Conservation (phyloP, 1,140 invertebrate genomes). For the Tetramorium alpestre region DNA sequence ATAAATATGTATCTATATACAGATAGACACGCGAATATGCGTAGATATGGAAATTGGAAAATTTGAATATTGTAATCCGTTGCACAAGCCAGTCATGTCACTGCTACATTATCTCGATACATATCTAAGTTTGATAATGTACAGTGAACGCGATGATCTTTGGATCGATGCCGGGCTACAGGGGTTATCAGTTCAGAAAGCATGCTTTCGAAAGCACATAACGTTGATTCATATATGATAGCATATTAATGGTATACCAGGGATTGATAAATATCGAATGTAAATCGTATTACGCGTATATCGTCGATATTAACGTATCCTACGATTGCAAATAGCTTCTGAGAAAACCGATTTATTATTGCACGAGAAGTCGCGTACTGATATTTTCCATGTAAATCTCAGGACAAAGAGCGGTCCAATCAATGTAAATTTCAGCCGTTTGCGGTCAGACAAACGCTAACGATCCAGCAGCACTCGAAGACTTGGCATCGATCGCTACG, state of each 20-base stretch:
- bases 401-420: conserved; percentile 1
- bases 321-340: conserved; percentile 1
- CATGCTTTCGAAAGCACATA: not conserved
- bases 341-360: conserved; percentile 6
- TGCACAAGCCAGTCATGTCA: conserved; percentile 43
- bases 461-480: conserved; percentile 5
- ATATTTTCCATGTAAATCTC: conserved; percentile 24
- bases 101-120: conserved; percentile 45
- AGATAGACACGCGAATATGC: conserved; percentile 42
- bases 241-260: not conserved
- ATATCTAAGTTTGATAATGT: conserved; percentile 1
- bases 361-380: not conserved
- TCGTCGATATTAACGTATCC: not conserved
- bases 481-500: conserved; percentile 40
- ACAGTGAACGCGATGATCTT: not conserved
- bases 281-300: not conserved
- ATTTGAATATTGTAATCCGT: conserved; percentile 74
- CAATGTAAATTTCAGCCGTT: conserved; percentile 30
- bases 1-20: not conserved
- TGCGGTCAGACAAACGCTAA: conserved; percentile 37
- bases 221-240: not conserved
- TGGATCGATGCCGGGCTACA: not conserved
- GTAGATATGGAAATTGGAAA: conserved; percentile 70
- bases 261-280: not conserved
- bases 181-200: conserved; percentile 11